Conservation (phyloP, 2,797 vertebrate species). For the Sternarchorhynchus goeldii region DNA sequence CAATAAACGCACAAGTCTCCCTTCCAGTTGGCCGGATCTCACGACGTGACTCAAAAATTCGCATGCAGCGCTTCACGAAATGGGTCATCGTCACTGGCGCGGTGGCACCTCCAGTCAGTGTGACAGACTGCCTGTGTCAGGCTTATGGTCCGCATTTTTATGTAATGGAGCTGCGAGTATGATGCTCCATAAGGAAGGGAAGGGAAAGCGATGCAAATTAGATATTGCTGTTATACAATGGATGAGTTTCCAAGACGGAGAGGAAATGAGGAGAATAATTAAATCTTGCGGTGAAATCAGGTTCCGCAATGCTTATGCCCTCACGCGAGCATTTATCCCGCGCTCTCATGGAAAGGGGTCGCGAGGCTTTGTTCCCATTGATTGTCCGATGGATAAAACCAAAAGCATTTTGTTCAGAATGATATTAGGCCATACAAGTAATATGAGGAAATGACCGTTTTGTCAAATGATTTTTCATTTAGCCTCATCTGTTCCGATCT, state of each 20-base stretch:
- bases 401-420: constrained; percentile 29
- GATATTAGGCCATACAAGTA: constrained; percentile 15
- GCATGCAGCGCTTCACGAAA: constrained; percentile 54
- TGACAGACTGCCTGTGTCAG: constrained; percentile 60
- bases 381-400: constrained; percentile 31
- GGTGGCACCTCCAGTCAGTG: constrained; percentile 47
- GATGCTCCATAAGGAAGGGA: constrained; percentile 54
- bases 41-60: constrained; percentile 19
- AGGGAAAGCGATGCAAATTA: constrained; percentile 60
- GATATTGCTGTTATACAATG: constrained; percentile 57
- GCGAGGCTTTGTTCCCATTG: constrained; percentile 21
- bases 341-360: constrained; percentile 37
- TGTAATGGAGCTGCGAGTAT: constrained; percentile 60
- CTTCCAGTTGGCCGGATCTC: constrained; percentile 6
- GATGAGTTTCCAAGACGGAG: constrained; percentile 50
- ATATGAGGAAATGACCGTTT: constrained; percentile 37
- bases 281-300: constrained; percentile 49
- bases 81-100: constrained; percentile 64
- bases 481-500: constrained; percentile 34
- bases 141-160: constrained; percentile 67
- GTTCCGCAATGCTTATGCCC: constrained; percentile 29
- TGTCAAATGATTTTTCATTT: constrained; percentile 44
- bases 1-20: constrained; percentile 37
- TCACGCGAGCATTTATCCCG: constrained; percentile 24
- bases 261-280: constrained; percentile 58